Percentiles rank a stretch among this genome's conserved stretches.
These are phyloP conservation scores for Ridgeia piscesae DNA, from an alignment of 1,140 invertebrate genomes.

Conservation along the genomic window DNA sequence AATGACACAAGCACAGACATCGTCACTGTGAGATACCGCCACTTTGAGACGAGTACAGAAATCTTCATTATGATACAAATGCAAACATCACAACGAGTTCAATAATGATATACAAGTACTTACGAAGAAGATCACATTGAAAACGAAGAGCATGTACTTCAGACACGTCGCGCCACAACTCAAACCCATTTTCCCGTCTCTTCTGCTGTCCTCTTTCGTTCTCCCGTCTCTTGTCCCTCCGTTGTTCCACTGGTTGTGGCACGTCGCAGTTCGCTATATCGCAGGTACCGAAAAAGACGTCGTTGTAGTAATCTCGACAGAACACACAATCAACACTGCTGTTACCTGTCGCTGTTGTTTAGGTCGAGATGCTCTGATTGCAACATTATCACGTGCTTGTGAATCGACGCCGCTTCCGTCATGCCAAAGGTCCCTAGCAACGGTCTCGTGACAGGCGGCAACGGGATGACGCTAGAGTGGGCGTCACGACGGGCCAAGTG, in stretches of 20 bases:
- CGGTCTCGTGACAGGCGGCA: not conserved
- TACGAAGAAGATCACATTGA: slow-evolving; percentile 18
- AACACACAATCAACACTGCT: not conserved
- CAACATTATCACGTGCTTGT: not conserved
- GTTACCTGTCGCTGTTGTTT: not conserved
- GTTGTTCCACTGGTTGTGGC: not conserved
- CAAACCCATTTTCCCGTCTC: slow-evolving; percentile 6
- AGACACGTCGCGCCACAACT: slow-evolving; percentile 1
- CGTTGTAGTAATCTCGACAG: not conserved
- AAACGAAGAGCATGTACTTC: slow-evolving; percentile 7
- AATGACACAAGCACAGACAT: not conserved
- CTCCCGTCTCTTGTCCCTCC: not conserved
- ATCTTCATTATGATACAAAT: too few relatives aligned
- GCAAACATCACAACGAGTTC: too few relatives aligned
- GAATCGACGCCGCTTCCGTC: not conserved
- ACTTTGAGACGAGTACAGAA: too few relatives aligned
- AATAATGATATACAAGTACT: not conserved
- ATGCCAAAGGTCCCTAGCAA: not conserved
- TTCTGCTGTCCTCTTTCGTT: not conserved
- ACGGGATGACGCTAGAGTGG: not conserved
- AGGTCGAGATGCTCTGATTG: not conserved
- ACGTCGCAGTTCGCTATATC: not conserved
- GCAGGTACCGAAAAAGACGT: not conserved
- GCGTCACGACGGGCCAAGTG: not conserved
- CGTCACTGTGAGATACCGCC: not conserved